These are phyloP conservation scores for Borostomias antarcticus DNA, from an alignment of 2,797 vertebrate genomes.

Conservation along the genomic window DNA sequence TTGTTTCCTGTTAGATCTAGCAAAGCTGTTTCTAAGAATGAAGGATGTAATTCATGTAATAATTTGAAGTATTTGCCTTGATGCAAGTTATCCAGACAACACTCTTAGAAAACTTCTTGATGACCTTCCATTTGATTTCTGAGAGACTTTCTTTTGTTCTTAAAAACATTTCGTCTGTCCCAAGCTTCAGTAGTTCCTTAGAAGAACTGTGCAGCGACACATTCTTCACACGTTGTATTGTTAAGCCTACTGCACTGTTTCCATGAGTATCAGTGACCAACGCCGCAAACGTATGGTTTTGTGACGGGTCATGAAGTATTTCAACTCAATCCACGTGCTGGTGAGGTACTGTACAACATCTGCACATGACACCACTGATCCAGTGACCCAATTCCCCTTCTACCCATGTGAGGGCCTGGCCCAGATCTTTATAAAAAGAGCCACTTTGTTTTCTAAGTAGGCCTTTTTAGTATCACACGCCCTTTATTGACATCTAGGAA, in stretches of 20 bases:
- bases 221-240: too few relatives aligned
- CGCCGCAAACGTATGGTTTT: neutral
- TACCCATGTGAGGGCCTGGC: conserved; percentile 21
- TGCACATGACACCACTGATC: conserved; percentile 10
- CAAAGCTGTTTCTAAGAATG: neutral
- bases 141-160: neutral
- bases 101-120: neutral
- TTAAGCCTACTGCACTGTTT: too few relatives aligned
- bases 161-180: too few relatives aligned
- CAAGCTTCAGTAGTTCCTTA: too few relatives aligned
- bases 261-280: neutral
- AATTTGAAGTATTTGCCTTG: neutral
- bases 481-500: conserved; percentile 2
- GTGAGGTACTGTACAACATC: neutral
- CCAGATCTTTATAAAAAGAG: conserved; percentile 24
- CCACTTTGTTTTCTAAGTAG: conserved; percentile 9
- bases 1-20: neutral
- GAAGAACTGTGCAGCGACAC: too few relatives aligned
- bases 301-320: neutral
- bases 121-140: neutral
- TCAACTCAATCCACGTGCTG: neutral
- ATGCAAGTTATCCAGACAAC: neutral
- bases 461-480: neutral
- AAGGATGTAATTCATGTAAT: neutral
- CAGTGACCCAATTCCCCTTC: conserved; percentile 41